Evolutionary conservation across 2,888 invertebrate species (phyloP), one percentile per base, ranked within the genome.

Genomic region (Serrognathus titanus): DNA sequence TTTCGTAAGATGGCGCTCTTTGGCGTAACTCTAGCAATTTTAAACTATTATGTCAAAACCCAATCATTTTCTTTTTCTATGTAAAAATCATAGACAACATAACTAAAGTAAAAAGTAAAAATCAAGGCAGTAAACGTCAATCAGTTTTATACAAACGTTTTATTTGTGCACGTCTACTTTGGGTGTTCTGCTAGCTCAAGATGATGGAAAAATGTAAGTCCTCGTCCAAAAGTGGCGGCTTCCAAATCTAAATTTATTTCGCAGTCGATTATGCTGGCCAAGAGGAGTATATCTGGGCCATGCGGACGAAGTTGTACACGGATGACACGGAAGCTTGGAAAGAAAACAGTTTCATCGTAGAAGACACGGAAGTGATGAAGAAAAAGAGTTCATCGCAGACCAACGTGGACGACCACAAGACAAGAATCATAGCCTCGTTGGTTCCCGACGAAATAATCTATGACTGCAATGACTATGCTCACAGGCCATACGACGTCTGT

Each of bases 361-460:
- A 37, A 11, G 54, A 51, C 20, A 52, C 50, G 20, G 51, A 46
- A 31, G 39, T 16, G 5, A 5, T 31, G 46, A 49, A 31, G 13
- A 38, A 49, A 38, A 41, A 46, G 31, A 57, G 48, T 7, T 38
- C 48, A 7, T 47, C 48, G 16, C 45, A 47, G 3, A 38, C 11
- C 47, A 8, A 8, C 51, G 60, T 4, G 2, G 63, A 66, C 4
- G 75, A 76, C 37, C 67, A 75, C 8, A 73, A 77, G 10, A 80
- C 82, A 24, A 81, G 81, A 68, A 81, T 82, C 57, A 80, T 85
- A 60, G 84, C 85, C 0, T 84, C 85, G 0, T 79, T 86, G 76
- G 83, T 86, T 9, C 86, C 86, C 0, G 86, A 87, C 62, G 86
- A 86, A 71, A 83, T 86, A 58, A 80, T 87, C 37, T 81, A 82